phyloP scores from a whole-genome alignment of 2,888 invertebrate genomes.

The Stenotaenia linearis region DNA sequence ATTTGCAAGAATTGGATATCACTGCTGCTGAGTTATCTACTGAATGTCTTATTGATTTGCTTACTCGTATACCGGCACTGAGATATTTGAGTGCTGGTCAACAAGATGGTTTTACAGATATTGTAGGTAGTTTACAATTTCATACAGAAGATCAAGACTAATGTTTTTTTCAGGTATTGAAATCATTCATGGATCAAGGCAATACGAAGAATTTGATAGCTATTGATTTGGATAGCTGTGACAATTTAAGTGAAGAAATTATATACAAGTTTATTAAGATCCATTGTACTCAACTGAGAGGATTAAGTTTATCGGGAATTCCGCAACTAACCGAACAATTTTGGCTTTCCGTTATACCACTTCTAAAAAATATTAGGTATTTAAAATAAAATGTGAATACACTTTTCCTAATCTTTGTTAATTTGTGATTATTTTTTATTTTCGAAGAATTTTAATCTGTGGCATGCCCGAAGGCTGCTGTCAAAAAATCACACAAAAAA shows the following conservation, averaged over 20 bases:
- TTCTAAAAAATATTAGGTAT: constrained; percentile 85
- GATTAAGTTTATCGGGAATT: constrained; percentile 86
- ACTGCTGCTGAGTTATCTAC: constrained; percentile 93
- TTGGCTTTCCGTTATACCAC: constrained; percentile 91
- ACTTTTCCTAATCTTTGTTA: background rate
- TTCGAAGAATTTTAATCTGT: constrained; percentile 82
- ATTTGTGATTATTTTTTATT: background rate
- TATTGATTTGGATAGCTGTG: constrained; percentile 89
- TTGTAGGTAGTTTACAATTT: constrained; percentile 52
- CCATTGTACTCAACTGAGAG: constrained; percentile 81
- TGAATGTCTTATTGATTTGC: constrained; percentile 87
- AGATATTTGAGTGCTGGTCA: constrained; percentile 85
- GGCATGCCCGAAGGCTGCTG: constrained; percentile 95
- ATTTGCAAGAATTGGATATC: constrained; percentile 86
- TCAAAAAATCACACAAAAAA: constrained; percentile 74
- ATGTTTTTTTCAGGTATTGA: constrained; percentile 58
- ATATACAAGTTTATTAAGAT: constrained; percentile 85
- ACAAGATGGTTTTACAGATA: constrained; percentile 94
- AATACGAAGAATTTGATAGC: constrained; percentile 68
- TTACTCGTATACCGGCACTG: constrained; percentile 76
- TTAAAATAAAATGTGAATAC: constrained; percentile 12
- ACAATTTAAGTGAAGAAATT: constrained; percentile 88
- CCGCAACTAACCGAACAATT: constrained; percentile 96
- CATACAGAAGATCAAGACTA: background rate
- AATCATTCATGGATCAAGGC: constrained; percentile 84